Evolutionary conservation across 2,888 invertebrate genomes (phyloP), one percentile per base, ranked within the genome.

Genomic region (Lucinisca nassula): DNA sequence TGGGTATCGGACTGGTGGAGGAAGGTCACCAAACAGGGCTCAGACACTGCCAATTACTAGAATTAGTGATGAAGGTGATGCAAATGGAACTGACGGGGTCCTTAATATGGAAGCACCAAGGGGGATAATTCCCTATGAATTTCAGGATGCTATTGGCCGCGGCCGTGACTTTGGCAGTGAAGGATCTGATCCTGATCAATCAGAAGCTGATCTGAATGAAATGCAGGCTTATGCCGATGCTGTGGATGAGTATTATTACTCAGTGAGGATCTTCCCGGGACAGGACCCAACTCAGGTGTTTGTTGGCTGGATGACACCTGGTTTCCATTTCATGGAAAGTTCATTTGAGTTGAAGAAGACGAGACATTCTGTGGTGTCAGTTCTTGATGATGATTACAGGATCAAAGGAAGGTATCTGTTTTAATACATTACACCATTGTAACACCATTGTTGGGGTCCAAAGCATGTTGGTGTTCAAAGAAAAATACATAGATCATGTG

Each of bases 271-370:
- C 89, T 99, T 98, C 96, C 99, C 99, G 51, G 99, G 99, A 80
- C 99, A 99, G 96, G 99, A 99, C 95, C 98, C 99, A 0, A 98
- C 98, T 0, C 98, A 98, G 95, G 98, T 99, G 35, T 99, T 98
- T 96, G 98, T 99, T 0, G 99, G 99, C 27, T 99, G 99, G 99
- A 99, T 99, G 77, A 99, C 99, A 0, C 99, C 99, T 0, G 99
- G 99, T 95, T 99, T 99, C 96, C 96, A 97, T 92, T 93, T 92
- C 85, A 90, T 92, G 86, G 93, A 94, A 78, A 88, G 92, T 21
- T 75, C 92, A 12, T 96, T 96, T 92, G 95, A 96, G 79, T 95
- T 95, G 80, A 96, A 95, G 92, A 95, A 95, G 70, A 92, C 95
- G 55, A 90, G 96, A 38, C 95, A 96, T 90, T 95, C 96, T 32